Base-by-base conservation (phyloP, 2,888 invertebrate genomes). In the Ditula angustiorana region DNA sequence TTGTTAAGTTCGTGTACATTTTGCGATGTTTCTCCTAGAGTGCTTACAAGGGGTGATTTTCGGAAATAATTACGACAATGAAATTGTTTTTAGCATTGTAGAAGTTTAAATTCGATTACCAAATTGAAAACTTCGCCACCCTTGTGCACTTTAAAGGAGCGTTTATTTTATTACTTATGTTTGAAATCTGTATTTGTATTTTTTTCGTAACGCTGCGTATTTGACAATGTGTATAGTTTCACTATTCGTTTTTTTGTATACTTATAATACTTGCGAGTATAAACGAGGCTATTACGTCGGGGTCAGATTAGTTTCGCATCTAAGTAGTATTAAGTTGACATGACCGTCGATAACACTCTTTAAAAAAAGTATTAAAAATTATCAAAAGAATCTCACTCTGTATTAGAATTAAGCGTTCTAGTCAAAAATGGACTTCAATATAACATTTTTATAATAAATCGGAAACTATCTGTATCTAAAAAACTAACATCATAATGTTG, bases 331-430 rank as follows among this genome's bases (percentile, higher is more conserved):
- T 87, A 85, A 83, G 84, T 85, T 78, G 71, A 78, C 79, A 71
- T 79, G 76, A 78, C 81, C 77, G 76, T 80, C 79, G 75, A 76
- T 77, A 72, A 76, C 81, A 76, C 73, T 80, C 81, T 85, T 77
- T 79, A 77, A 81, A 82, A 81, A 82, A 90, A 91, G 91, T 91
- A 91, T 90, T 89, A 89, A 50, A 78, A 79, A 82, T 82, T 85
- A 82, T 81, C 82, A 83, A 86, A 89, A 84, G 91, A 90, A 91
- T 91, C 92, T 90, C 90, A 88, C 85, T 90, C 87, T 91, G 89
- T 90, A 89, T 91, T 91, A 89, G 86, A 85, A 83, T 83, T 87
- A 90, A 90, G 86, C 81, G 84, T 86, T 92, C 92, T 92, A 92
- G 92, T 92, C 92, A 92, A 92, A 89, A 90, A 90, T 85, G 82